A percentile compares a stretch with the other conserved stretches of the same genome.
Evolutionary conservation across 2,888 invertebrate genomes (phyloP).

Genomic region (Zootermopsis nevadensis): DNA sequence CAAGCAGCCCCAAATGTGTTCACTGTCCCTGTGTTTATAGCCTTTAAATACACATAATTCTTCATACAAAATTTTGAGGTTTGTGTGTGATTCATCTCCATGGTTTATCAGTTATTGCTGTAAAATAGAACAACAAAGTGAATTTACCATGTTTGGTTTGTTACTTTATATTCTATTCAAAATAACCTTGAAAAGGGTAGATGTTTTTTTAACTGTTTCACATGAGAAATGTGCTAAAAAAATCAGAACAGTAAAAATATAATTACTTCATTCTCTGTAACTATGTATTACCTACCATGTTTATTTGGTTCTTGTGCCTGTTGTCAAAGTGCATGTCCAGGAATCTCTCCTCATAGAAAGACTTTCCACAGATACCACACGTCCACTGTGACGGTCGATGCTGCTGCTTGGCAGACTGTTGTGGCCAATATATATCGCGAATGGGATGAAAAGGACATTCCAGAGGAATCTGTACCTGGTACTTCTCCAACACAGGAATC

Average conservation of each 20-base stretch:
- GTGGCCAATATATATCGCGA: constrained; percentile 88
- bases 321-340: constrained; percentile 90
- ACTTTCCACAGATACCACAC: constrained; percentile 90
- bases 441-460: constrained; percentile 92
- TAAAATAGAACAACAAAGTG: not conserved
- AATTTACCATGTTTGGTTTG: not conserved
- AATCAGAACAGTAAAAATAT: no score
- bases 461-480: constrained; percentile 85
- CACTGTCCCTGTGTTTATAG: no score
- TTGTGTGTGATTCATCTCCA: not conserved
- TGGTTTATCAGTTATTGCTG: not conserved
- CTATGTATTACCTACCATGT: constrained; percentile 70
- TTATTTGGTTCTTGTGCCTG: constrained; percentile 85
- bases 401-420: constrained; percentile 86
- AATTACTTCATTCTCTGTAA: not conserved
- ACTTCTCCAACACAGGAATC: constrained; percentile 89
- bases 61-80: not conserved
- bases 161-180: no score
- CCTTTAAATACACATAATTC: not conserved
- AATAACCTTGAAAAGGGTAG: no score
- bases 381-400: constrained; percentile 91
- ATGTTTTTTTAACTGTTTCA: no score
- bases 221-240: no score
- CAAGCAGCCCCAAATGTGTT: no score
- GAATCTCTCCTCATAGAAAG: constrained; percentile 89